These are phyloP conservation scores for Oikopleura albicans DNA, from an alignment of 23 tunicate genomes.

Conservation along the genomic window DNA sequence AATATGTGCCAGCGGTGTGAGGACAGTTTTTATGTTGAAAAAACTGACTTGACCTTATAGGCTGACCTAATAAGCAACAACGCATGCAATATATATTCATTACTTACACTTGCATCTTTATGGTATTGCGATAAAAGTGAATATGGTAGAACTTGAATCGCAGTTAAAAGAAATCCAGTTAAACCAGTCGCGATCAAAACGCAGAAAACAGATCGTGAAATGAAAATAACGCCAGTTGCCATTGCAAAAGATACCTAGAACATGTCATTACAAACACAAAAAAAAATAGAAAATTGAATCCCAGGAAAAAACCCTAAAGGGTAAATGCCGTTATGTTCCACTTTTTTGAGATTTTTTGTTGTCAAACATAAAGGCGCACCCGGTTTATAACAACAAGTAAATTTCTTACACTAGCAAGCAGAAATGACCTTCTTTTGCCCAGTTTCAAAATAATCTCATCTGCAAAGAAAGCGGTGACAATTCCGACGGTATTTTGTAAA, in stretches of 20 bases:
- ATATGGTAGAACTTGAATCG: constrained; percentile 6
- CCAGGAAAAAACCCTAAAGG: too few species aligned
- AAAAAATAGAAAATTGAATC: too few species aligned
- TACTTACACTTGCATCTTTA: not conserved
- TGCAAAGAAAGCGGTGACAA: not conserved
- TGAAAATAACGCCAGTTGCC: not conserved
- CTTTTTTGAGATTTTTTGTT: too few species aligned
- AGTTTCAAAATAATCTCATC: not conserved
- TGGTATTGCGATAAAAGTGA: constrained; percentile 7
- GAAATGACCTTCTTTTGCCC: not conserved
- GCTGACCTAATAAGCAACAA: too few species aligned
- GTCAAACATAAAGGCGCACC: too few species aligned
- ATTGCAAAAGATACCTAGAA: not conserved
- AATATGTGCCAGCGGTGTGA: too few species aligned
- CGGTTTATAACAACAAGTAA: not conserved
- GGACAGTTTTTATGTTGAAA: too few species aligned
- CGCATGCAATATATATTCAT: too few species aligned
- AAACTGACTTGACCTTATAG: too few species aligned
- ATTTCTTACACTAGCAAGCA: not conserved
- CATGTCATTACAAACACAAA: too few species aligned
- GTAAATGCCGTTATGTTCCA: too few species aligned
- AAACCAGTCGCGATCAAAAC: not conserved
- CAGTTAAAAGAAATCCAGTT: not conserved
- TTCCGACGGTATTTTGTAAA: constrained; percentile 1
- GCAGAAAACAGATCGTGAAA: not conserved